Evolutionary conservation across 2,888 invertebrate species (phyloP), one percentile per base, ranked within the genome.

Genomic region (Eupithecia inturbata): DNA sequence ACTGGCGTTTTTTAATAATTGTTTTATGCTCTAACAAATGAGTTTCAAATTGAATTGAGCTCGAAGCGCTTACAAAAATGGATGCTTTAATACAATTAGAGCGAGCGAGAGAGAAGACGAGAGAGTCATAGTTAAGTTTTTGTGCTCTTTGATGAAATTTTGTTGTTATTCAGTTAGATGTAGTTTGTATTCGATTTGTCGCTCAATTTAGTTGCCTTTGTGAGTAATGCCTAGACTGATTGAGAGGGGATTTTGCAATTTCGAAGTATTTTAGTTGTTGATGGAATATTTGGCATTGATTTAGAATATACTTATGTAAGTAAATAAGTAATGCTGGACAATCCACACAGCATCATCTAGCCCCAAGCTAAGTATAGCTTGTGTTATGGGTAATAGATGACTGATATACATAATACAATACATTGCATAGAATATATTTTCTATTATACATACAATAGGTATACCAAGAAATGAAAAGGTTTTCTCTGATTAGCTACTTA

Each of bases 21-120:
- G 93, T 90, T 93, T 94, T 94, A 94, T 90, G 88, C 89, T 89
- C 88, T 94, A 93, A 95, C 95, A 96, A 96, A 96, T 96, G 95
- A 96, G 95, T 95, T 95, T 95, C 95, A 95, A 95, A 96, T 96
- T 95, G 95, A 94, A 95, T 96, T 95, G 91, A 93, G 93, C 93
- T 91, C 90, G 84, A 82, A 90, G 92, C 94, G 93, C 93, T 91
- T 89, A 91, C 96, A 95, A 95, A 95, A 96, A 96, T 96, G 96
- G 96, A 95, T 95, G 95, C 95, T 91, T 36, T 96, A 96, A 96
- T 95, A 85, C 88, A 91, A 95, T 96, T 95, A 96, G 95, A 88
- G 95, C 79, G 93, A 95, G 91, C 83, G 93, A 86, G 92, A 92
- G 80, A 80, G 80, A 71, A 63, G 80, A 22, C 73, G 84, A 76